Evolutionary conservation across 2,113 vertebrate genomes (phyloP), one percentile per base, ranked within the genome.

Genomic region (Chitala chitala): DNA sequence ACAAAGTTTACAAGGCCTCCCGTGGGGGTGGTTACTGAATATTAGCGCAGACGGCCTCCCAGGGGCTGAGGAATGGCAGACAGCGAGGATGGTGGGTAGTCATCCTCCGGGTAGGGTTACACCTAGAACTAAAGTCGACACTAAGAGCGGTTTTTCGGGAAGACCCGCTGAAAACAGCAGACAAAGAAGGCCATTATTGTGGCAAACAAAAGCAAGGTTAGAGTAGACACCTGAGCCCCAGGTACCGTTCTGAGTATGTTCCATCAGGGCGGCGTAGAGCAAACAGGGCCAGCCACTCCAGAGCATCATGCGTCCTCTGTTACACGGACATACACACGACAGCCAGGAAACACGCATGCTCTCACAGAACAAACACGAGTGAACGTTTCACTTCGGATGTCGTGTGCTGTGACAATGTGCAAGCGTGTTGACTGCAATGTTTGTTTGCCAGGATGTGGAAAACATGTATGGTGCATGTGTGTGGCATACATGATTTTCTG

Each of bases 121-220:
- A 87, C 87, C 83, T 89, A 87, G 91, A 94, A 93, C 93, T 94
- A 91, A 91, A 92, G 91, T 86, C 90, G 91, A 93, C 92, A 91
- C 91, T 91, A 92, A 93, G 89, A 93, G 89, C 90, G 87, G 90
- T 87, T 92, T 90, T 84, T 87, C 82, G 88, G 89, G 92, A 92
- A 92, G 90, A 88, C 86, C 88, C 82, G 85, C 84, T 87, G 89
- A 90, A 88, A 89, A 80, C 71, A 75, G 84, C 80, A 89, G 84
- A 95, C 92, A 94, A 93, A 91, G 88, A 90, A 78, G 81, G 40
- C 89, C 83, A 92, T 94, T 95, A 89, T 92, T 81, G 75, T 82
- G 82, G 79, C 73, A 90, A 86, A 92, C 90, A 94, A 93, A 94
- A 88, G 87, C 86, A 88, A 92, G 89, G 86, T 90, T 91, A 86